These are phyloP conservation scores for Crax fasciolata DNA, from an alignment of 2,797 vertebrate genomes.

Conservation along the genomic window DNA sequence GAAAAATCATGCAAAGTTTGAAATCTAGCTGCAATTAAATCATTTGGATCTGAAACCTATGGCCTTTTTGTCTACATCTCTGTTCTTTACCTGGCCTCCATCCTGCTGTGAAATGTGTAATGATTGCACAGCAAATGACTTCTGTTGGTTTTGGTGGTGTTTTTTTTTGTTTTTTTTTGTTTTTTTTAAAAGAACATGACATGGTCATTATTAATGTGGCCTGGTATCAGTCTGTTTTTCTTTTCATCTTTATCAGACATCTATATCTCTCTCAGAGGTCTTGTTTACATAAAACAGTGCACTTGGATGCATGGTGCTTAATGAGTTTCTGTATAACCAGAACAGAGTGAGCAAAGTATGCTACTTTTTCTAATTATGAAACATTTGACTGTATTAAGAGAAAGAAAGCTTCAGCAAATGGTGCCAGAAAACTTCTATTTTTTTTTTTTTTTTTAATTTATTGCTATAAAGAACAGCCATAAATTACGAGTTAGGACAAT, in stretches of 20 bases:
- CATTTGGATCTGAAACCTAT: not conserved
- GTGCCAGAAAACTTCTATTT: conserved; percentile 71
- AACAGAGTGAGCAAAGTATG: conserved; percentile 54
- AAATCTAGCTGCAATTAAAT: not conserved
- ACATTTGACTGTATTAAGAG: conserved; percentile 69
- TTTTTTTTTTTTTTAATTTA: conserved; percentile 50
- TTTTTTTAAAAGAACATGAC: conserved; percentile 74
- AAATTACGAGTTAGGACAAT: conserved; percentile 72
- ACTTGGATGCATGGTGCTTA: conserved; percentile 75
- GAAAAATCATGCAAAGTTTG: not conserved
- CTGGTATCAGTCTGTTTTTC: conserved; percentile 75
- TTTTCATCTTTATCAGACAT: conserved; percentile 85
- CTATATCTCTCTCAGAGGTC: conserved; percentile 81
- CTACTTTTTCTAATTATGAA: conserved; percentile 78
- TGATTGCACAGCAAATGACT: conserved; percentile 70
- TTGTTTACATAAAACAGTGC: conserved; percentile 84
- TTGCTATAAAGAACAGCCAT: conserved; percentile 66
- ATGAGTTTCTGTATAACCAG: conserved; percentile 79
- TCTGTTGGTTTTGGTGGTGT: not conserved
- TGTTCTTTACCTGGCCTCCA: conserved; percentile 22
- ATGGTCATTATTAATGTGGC: conserved; percentile 81
- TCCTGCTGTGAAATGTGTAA: conserved; percentile 61
- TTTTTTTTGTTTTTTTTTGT: conserved; percentile 74
- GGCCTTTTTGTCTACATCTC: not conserved
- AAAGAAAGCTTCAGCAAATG: conserved; percentile 58